A percentile compares a stretch with the other conserved stretches of the same genome.
phyloP scores from a whole-genome alignment of 1,140 invertebrate species.

The Vanessa tameamea region DNA sequence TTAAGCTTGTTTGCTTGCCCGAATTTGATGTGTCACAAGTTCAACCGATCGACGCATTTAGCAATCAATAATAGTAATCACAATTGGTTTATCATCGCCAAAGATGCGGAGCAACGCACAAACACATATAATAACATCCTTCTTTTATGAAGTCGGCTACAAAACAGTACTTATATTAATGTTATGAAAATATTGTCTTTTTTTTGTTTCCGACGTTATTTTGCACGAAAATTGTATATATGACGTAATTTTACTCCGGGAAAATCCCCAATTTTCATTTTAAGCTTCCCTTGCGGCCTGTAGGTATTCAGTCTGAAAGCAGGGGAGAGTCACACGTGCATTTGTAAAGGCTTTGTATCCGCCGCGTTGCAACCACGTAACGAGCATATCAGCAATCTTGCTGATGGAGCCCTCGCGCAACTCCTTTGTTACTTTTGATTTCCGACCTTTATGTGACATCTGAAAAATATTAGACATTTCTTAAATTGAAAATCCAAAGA shows the following conservation, averaged over 20 bases:
- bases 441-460: conserved; percentile 9
- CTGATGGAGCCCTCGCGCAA: conserved; percentile 35
- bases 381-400: conserved; percentile 56
- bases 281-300: conserved; percentile 5
- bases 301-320: conserved; percentile 47
- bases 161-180: no score
- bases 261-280: conserved; percentile 7
- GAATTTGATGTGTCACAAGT: no score
- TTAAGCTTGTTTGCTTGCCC: no score
- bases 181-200: no score
- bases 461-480: conserved; percentile 7
- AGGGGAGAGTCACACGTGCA: conserved; percentile 45
- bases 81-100: no score
- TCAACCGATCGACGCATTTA: no score
- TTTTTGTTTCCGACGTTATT: no score
- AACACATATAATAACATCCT: no score
- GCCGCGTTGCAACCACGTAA: conserved; percentile 35
- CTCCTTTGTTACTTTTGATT: conserved; percentile 30
- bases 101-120: no score
- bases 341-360: conserved; percentile 46
- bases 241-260: neutral
- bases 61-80: no score
- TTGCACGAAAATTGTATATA: no score
- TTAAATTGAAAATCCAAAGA: neutral
- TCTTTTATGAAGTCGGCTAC: no score